Evolutionary conservation across 2,113 vertebrate genomes (phyloP), one percentile per base, ranked within the genome.

Genomic region (Heterotis niloticus): DNA sequence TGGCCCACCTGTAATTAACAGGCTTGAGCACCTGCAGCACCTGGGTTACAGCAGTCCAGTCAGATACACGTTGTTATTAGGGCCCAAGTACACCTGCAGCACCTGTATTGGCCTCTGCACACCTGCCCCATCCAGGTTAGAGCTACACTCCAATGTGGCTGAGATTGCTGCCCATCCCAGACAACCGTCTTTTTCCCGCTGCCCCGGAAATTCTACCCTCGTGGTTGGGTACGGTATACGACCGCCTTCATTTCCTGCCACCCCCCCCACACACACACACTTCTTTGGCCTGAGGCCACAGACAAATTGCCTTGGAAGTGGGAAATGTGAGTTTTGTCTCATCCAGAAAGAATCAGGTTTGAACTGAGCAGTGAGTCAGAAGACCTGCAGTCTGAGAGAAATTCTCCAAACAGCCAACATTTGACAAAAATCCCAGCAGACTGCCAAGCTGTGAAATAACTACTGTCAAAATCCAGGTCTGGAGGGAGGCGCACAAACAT

Each of bases 261-360:
- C 13, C 34, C 0, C 71, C 54, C 7, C 54, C 16, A n/a, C n/a
- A n/a, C n/a, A n/a, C n/a, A n/a, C n/a, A n/a, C n/a, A n/a, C 57
- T 14, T n/a, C 23, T 24, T 24, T 16, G 23, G 52, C 52, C 26
- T 24, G 71, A 54, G 54, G 23, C 71, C 71, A n/a, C 71, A 74
- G 71, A 74, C 71, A 74, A 74, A 74, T 74, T 74, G 71, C 71
- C 71, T 57, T 74, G 71, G 71, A 74, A 74, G 54, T 54, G 71
- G 71, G 34, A 28, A 54, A 74, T 26, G 54, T 74, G 23, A 74
- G 51, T 28, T 74, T 65, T 65, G 20, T 57, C 71, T 74, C 71
- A 74, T 74, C 71, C 57, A 57, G 57, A 74, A 74, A 57, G 71
- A 59, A 74, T 74, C 71, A 74, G 54, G 71, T 74, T 28, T 74